These are phyloP conservation scores for Pteropus rufus DNA, from an alignment of 2,797 vertebrate genomes.

Conservation along the genomic window DNA sequence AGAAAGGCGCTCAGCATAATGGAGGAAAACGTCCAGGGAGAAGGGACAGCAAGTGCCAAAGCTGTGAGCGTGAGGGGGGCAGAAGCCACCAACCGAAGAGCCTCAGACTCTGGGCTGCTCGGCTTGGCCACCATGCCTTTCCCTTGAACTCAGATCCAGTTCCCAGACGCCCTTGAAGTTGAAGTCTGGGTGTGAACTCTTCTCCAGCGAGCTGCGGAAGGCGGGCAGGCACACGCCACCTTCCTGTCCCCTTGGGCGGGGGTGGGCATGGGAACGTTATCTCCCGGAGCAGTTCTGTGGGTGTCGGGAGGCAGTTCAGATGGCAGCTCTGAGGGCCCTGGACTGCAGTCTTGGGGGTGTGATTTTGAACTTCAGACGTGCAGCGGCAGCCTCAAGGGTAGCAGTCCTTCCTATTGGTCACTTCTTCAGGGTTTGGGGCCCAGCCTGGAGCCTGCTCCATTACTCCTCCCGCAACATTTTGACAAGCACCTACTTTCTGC, in stretches of 20 bases:
- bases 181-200: too few species aligned
- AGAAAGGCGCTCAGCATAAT: fast-evolving
- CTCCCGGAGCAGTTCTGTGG: not conserved
- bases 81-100: too few species aligned
- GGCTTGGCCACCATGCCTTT: not conserved
- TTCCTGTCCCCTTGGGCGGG: not conserved
- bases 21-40: not conserved
- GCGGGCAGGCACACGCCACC: fast-evolving
- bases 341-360: not conserved
- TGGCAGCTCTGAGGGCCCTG: not conserved
- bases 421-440: not conserved
- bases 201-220: not conserved
- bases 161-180: not conserved
- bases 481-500: not conserved
- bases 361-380: not conserved
- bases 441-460: not conserved
- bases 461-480: not conserved
- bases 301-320: not conserved
- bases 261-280: fast-evolving
- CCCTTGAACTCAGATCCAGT: fast-evolving
- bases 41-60: fast-evolving
- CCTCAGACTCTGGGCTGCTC: not conserved
- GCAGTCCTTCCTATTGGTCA: fast-evolving
- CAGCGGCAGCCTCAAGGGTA: not conserved
- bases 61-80: not conserved